Evolutionary conservation across 1,140 invertebrate genomes (phyloP), one percentile per base, ranked within the genome.

Genomic region (Habropoda laboriosa): DNA sequence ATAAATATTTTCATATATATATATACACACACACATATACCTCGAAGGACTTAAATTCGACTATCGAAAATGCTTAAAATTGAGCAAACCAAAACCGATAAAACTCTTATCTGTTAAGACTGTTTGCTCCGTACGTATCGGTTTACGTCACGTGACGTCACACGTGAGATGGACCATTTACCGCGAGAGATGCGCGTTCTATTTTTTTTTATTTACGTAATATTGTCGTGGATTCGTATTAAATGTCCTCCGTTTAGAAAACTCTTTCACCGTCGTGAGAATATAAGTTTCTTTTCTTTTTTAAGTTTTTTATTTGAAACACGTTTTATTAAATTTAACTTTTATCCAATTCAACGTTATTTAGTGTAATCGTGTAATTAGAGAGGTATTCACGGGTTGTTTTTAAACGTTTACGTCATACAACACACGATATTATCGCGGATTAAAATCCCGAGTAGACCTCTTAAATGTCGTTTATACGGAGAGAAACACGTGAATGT

Each of bases 391-490:
- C n/a, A 49, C 18, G 45, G 12, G 2, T 47, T 47, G 60, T 32
- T 30, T 42, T 32, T 18, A 45, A 70, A 55, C 8, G 8, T 70
- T 70, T 55, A 40, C 18, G 8, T 71, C 24, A 40, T 40, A 24
- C 24, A 40, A 40, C 55, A 24, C 24, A 40, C 30, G 35, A 24
- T 10, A 27, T 40, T 42, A 16, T 0, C 2, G 7, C 16, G 38
- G 6, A 27, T 63, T 30, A 21, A 51, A 51, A 53, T 32, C 3
- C 24, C 0, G 13, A 18, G 30, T 12, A 13, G 16, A 27, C 38
- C 1, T n/a, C n/a, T 63, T 64, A 24, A 64, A 16, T 16, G n/a
- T 63, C n/a, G 60, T 60, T 58, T 58, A n/a, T n/a, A 58, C 24
- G 16, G 32, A 4, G 4, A 32, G 16, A 27, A 7, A 38, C 57